Evolutionary conservation across 1,140 invertebrate genomes (phyloP).

Genomic region (Zaprionus ghesquierei): DNA sequence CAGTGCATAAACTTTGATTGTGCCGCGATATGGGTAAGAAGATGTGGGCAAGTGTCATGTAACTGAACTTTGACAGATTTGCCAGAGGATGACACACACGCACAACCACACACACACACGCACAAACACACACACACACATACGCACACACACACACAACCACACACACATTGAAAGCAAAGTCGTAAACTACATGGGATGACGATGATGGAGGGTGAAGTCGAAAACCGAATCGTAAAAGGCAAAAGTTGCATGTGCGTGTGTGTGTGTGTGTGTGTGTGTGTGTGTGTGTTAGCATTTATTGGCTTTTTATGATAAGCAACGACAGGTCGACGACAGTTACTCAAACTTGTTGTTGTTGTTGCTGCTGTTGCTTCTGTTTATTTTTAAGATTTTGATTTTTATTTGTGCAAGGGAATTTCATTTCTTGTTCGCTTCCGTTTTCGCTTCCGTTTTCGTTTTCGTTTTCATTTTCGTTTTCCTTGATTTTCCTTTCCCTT

Average conservation of each 20-base stretch:
- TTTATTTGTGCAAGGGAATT: conserved; percentile 15
- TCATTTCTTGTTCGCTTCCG: background rate
- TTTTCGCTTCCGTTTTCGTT: background rate
- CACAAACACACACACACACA: conserved; percentile 9
- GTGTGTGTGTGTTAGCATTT: conserved; percentile 42
- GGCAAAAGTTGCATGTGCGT: conserved; percentile 16
- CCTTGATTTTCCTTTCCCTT: conserved; percentile 16
- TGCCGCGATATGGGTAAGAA: background rate
- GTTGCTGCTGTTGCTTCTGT: conserved; percentile 1
- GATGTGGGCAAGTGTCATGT: conserved; percentile 33
- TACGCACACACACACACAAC: background rate
- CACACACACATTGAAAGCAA: conserved; percentile 20
- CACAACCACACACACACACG: background rate
- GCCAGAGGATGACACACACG: background rate
- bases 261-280: conserved; percentile 16
- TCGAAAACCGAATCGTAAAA: conserved; percentile 47
- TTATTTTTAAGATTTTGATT: conserved; percentile 33
- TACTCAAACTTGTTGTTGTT: conserved; percentile 6
- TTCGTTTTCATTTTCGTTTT: background rate
- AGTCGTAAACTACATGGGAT: conserved; percentile 56
- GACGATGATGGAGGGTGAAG: conserved; percentile 39
- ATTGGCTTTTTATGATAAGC: conserved; percentile 76
- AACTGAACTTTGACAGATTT: conserved; percentile 55
- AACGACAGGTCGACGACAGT: conserved; percentile 45
- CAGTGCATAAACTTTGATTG: conserved; percentile 29